Base-by-base conservation (phyloP, 2,888 invertebrate species). In the Tipula confusa region DNA sequence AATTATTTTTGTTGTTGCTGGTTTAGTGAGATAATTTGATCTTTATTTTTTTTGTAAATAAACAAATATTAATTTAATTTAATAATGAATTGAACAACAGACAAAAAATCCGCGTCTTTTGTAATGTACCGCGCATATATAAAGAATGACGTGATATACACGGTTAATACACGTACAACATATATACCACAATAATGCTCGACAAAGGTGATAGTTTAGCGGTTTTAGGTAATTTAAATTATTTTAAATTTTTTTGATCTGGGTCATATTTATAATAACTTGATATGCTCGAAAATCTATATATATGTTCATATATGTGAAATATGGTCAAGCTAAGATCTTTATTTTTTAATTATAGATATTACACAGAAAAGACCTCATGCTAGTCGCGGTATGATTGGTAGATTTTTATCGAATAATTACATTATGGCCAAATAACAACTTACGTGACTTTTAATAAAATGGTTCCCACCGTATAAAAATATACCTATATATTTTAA, bases 21-120 rank as follows among this genome's bases (percentile, higher is more conserved):
- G 7, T 64, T 64, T 64, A 1, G 64, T 1, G 64, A 24, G 24
- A 64, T 64, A 64, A 64, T 64, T 64, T 64, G 24, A 64, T 64
- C 64, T 64, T 64, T 24, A 24, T 24, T 64, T 18, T 64, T 18
- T 18, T 24, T 24, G 9, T 64, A 9, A 24, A 24, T 64, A 64
- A 64, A 64, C 64, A 64, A 64, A 64, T 64, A 64, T 64, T 64
- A 64, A 64, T 64, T 64, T 64, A 64, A 64, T 64, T 64, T 64
- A 64, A 24, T 64, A 24, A 64, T 24, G 24, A 64, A 7, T 9
- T 64, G 64, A 64, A 24, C 24, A 3, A 9, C 24, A 24, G 64
- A 24, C 64, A 43, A 43, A 24, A 64, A 64, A 64, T 43, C 3
- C 15, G 4, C 24, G 9, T 18, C 64, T 64, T 64, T 64, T 64